Conservation (phyloP, 2,797 vertebrate genomes). For the Squalus acanthias region DNA sequence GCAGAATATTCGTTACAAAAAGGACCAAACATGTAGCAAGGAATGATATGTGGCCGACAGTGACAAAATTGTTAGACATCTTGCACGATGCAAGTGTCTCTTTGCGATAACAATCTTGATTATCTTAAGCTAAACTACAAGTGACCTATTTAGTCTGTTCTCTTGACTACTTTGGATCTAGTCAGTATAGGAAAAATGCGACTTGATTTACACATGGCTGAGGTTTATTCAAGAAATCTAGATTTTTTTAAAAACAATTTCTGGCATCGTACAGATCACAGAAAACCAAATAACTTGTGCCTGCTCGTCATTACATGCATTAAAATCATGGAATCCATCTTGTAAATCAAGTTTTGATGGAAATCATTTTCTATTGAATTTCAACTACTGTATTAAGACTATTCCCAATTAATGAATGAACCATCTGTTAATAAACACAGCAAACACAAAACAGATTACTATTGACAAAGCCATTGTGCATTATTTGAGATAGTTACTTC, state of each 20-base stretch:
- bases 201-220: background rate
- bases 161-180: conserved; percentile 1
- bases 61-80: background rate
- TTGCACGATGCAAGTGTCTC: background rate
- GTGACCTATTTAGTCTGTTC: background rate
- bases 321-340: background rate
- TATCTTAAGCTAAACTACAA: background rate
- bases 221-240: conserved; percentile 1
- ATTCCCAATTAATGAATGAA: background rate
- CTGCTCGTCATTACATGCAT: background rate
- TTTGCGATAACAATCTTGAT: background rate
- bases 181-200: background rate
- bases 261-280: background rate
- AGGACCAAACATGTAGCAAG: background rate
- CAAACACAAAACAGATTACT: background rate
- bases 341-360: background rate
- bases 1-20: background rate
- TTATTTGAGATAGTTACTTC: background rate
- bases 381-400: background rate
- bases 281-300: background rate
- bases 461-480: background rate
- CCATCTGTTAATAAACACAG: background rate
- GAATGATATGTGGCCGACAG: background rate
- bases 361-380: background rate
- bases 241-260: background rate